phyloP scores from a whole-genome alignment of 2,888 invertebrate genomes.

The Abrostola tripartita region DNA sequence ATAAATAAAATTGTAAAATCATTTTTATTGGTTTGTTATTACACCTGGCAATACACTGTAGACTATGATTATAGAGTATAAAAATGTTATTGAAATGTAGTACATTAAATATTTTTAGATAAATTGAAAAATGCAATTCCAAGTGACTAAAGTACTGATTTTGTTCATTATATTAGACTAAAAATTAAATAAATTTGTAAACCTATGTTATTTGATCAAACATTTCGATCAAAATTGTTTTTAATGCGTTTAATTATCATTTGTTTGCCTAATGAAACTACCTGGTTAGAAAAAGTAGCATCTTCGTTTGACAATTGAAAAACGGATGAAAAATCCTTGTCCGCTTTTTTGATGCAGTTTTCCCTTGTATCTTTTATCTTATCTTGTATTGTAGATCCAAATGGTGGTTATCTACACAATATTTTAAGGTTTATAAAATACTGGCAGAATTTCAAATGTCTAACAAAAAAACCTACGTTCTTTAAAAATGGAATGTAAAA shows the following conservation, averaged over 20 bases:
- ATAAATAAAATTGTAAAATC: conserved; percentile 39
- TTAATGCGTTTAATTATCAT: conserved; percentile 1
- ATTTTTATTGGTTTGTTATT: conserved; percentile 54
- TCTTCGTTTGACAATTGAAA: conserved; percentile 35
- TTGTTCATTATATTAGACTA: conserved; percentile 38
- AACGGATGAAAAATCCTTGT: no score
- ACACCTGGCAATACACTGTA: conserved; percentile 51
- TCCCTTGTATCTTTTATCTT: no score
- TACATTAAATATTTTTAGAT: conserved; percentile 38
- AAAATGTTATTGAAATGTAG: conserved; percentile 47
- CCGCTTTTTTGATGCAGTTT: no score
- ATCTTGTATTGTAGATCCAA: no score
- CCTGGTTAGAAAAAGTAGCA: conserved; percentile 1
- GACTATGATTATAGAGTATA: conserved; percentile 51
- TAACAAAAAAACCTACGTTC: conserved; percentile 23
- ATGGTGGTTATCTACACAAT: no score
- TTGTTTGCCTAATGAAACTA: conserved; percentile 2
- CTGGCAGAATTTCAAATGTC: conserved; percentile 16
- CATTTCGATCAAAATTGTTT: conserved; percentile 13
- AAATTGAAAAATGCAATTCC: conserved; percentile 33
- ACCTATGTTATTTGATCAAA: conserved; percentile 42
- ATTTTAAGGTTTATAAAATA: no score
- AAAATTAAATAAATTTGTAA: conserved; percentile 46
- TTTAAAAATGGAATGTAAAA: conserved; percentile 18
- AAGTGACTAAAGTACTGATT: conserved; percentile 36